A percentile compares a stretch with the other conserved stretches of the same genome.
phyloP scores from a whole-genome alignment of 2,888 invertebrate species.

The Formica aserva region DNA sequence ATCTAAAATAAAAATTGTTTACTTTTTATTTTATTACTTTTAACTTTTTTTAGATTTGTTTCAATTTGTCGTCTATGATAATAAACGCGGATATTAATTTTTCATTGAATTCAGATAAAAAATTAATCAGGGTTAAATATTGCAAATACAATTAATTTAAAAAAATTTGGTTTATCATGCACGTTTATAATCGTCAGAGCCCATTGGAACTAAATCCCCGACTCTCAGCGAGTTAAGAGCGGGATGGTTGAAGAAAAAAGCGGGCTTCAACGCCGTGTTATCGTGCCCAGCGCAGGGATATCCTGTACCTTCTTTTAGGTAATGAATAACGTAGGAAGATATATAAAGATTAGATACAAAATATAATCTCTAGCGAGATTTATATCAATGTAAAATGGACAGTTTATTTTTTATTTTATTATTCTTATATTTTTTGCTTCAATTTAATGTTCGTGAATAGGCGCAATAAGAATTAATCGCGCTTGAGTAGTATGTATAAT shows the following conservation, averaged over 20 bases:
- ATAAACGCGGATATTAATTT: background rate
- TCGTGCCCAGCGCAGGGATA: constrained; percentile 91
- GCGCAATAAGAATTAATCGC: background rate
- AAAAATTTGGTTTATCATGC: constrained; percentile 35
- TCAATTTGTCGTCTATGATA: background rate
- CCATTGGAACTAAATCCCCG: constrained; percentile 87
- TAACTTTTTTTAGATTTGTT: background rate
- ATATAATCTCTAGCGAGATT: background rate
- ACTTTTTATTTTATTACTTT: background rate
- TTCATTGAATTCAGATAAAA: background rate
- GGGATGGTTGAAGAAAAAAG: constrained; percentile 77
- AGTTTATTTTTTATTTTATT: background rate
- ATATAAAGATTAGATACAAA: background rate
- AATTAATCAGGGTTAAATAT: background rate
- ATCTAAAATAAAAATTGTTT: background rate
- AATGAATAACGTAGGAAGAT: constrained; percentile 46
- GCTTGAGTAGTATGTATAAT: background rate
- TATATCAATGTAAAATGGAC: background rate
- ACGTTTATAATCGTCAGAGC: constrained; percentile 84
- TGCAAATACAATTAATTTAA: constrained; percentile 1
- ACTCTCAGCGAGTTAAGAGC: constrained; percentile 87
- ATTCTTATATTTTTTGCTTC: background rate
- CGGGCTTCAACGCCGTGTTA: constrained; percentile 86
- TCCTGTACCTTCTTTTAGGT: constrained; percentile 88
- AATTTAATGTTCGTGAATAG: background rate